phyloP scores from a whole-genome alignment of 2,113 vertebrate species.

The Taurulus bubalis region DNA sequence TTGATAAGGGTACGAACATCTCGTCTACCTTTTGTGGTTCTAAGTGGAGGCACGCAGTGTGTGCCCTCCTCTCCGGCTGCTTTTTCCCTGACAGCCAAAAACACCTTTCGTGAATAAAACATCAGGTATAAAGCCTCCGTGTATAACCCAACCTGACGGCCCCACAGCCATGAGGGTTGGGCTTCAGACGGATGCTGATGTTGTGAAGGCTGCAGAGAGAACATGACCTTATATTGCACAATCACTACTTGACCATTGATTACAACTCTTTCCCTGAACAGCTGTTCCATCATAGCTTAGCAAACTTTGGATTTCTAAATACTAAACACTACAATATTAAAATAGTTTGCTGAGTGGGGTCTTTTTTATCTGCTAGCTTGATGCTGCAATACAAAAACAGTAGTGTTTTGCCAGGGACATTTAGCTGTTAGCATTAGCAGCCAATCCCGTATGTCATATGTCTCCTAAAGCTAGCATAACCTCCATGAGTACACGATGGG shows the following conservation, averaged over 20 bases:
- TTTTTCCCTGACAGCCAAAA: constrained; percentile 68
- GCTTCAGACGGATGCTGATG: constrained; percentile 23
- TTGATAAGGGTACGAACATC: constrained; percentile 62
- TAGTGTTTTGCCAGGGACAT: neutral
- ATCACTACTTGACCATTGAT: neutral
- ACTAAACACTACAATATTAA: neutral
- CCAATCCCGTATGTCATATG: too few relatives aligned
- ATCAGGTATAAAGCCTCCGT: constrained; percentile 51
- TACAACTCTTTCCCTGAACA: neutral
- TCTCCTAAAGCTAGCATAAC: too few relatives aligned
- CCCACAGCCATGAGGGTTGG: constrained; percentile 19
- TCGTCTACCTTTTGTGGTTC: constrained; percentile 62
- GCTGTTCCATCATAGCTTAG: neutral
- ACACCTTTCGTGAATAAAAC: constrained; percentile 79
- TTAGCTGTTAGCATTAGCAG: neutral
- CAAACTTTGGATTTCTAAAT: neutral
- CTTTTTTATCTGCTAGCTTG: neutral
- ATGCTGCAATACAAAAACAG: neutral
- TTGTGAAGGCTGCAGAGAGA: neutral
- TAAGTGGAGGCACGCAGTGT: constrained; percentile 40
- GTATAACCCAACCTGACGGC: constrained; percentile 65
- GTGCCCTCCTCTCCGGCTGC: constrained; percentile 15
- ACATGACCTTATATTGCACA: neutral
- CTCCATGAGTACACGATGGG: too few relatives aligned
- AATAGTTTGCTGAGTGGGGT: neutral